A percentile compares a stretch with the other conserved stretches of the same genome.
phyloP scores from a whole-genome alignment of 2,888 invertebrate species.

The Melipona beecheii region DNA sequence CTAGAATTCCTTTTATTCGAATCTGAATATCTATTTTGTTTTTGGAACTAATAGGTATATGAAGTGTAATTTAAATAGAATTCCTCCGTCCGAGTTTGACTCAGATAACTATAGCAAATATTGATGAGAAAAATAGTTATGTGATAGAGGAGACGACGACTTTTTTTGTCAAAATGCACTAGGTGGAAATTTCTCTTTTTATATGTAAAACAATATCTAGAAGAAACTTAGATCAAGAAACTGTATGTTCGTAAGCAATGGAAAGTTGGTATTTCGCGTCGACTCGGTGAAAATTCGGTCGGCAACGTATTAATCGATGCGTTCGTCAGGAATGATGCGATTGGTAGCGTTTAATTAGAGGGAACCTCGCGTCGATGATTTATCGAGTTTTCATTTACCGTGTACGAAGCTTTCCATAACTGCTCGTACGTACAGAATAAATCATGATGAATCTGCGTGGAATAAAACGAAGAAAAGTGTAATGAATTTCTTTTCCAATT shows the following conservation, averaged over 20 bases:
- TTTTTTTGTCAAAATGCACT: no score
- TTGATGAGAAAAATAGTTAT: no score
- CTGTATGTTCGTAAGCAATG: not conserved
- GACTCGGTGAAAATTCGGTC: not conserved
- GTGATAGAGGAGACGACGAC: no score
- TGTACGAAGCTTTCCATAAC: not conserved
- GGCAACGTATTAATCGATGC: not conserved
- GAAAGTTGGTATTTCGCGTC: not conserved
- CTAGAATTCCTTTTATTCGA: no score
- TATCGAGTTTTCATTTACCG: conserved; percentile 2
- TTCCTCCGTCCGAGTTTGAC: no score
- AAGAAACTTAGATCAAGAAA: not conserved
- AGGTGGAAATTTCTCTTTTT: no score
- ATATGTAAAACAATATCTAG: not conserved
- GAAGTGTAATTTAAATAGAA: no score
- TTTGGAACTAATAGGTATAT: no score
- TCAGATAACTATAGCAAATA: no score
- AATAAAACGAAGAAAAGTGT: not conserved
- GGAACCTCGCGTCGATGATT: not conserved
- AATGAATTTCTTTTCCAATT: not conserved
- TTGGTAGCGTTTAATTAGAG: conserved; percentile 16
- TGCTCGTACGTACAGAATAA: not conserved
- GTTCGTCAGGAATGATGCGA: not conserved
- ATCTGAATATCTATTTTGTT: no score
- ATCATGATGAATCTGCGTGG: not conserved